Evolutionary conservation across 64 coral and sea anemone genomes (phyloP).

Genomic region (Montipora efflorescens): DNA sequence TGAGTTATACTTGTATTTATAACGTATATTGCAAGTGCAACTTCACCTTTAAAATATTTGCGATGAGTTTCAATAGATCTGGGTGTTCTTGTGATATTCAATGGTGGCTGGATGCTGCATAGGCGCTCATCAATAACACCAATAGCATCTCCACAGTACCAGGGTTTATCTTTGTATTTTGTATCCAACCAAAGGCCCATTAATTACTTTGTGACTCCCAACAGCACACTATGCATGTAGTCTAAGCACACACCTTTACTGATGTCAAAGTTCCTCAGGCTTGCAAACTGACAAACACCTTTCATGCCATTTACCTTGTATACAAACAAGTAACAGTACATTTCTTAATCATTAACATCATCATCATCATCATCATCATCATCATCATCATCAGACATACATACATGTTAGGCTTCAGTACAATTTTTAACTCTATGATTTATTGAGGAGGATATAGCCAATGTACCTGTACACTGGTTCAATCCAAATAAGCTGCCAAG

Average conservation of each 20-base stretch:
- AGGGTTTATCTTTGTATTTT: neutral
- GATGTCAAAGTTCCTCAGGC: conserved; percentile 20
- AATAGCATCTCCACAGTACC: conserved; percentile 16
- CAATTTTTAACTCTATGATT: too few species aligned
- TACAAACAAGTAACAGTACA: neutral
- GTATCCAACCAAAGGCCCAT: conserved; percentile 41
- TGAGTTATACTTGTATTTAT: too few species aligned
- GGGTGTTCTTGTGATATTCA: neutral
- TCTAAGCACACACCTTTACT: conserved; percentile 19
- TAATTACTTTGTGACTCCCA: conserved; percentile 44
- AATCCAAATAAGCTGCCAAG: neutral
- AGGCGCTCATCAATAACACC: conserved; percentile 35
- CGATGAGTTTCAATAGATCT: too few species aligned
- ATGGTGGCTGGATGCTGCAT: conserved; percentile 10
- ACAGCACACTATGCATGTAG: conserved; percentile 55
- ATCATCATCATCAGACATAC: neutral
- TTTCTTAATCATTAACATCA: neutral
- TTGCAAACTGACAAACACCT: conserved; percentile 31
- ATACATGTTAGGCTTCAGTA: neutral
- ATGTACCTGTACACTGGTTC: conserved; percentile 1
- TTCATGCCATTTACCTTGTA: conserved; percentile 37
- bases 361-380: neutral
- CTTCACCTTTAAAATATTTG: conserved; percentile 59
- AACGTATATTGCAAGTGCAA: neutral
- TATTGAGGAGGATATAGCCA: neutral